Evolutionary conservation across 2,888 invertebrate genomes (phyloP), one percentile per base, ranked within the genome.

Genomic region (Ochlodes sylvanus): DNA sequence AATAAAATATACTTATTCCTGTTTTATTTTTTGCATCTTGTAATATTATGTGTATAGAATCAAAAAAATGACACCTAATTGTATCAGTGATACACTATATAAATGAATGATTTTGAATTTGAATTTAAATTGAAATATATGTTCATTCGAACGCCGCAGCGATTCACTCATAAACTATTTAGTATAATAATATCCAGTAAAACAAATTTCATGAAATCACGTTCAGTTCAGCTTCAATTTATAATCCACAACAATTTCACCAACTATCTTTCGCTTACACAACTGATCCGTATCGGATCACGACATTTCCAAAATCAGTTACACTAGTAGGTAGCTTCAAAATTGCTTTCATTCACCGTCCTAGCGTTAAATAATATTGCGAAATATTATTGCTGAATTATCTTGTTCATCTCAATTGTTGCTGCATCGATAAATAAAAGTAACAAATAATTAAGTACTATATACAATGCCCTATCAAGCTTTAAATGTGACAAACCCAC

Each of bases 291-390:
- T 68, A 68, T 63, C 62, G 32, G 52, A 68, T 68, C 14, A 52
- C 50, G 68, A 68, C 60, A 68, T 65, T 69, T 57, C 14, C 19
- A 52, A 60, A 70, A 63, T 68, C 67, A 70, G 62, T 68, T 57
- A 67, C 41, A 69, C 21, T 12, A 42, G 38, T 12, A 38, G 15
- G 41, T 64, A 61, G 50, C 15, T 57, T 34, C 14, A 60, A 55
- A 56, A 74, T 69, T 73, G 80, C 80, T 85, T 83, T 83, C 82
- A 74, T 80, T 80, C 76, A 70, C 74, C 71, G 73, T 73, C 69
- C 76, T 75, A 55, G 52, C 69, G 70, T 82, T 79, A 77, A 81
- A 80, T 83, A 79, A 84, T 75, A 78, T 86, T 86, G 76, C 80
- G 79, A 78, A 85, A 87, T 76, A 32, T 52, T 52, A 52, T 54